These are phyloP conservation scores for Grallaria varia DNA, from an alignment of 2,113 vertebrate species.

Conservation along the genomic window DNA sequence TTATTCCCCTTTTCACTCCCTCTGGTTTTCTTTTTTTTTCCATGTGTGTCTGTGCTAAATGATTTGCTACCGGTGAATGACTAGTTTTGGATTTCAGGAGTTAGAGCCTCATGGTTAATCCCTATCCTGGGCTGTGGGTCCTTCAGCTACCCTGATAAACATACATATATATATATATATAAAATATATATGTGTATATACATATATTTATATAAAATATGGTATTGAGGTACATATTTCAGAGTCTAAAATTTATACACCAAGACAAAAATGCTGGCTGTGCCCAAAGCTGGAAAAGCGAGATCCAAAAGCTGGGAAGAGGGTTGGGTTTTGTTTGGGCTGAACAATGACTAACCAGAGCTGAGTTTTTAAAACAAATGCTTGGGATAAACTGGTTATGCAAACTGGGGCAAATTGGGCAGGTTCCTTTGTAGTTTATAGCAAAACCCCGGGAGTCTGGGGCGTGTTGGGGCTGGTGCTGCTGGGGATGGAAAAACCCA, in stretches of 20 bases:
- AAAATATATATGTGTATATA: not conserved
- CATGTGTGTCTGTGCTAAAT: not conserved
- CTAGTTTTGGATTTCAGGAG: not conserved
- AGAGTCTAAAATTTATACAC: not conserved
- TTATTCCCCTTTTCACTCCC: not conserved
- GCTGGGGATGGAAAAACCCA: slow-evolving; percentile 14
- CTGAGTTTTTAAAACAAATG: slow-evolving; percentile 34
- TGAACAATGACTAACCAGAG: slow-evolving; percentile 37
- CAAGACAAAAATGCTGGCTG: not conserved
- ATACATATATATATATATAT: not conserved
- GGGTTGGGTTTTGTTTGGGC: slow-evolving; percentile 41
- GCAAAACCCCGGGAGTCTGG: slow-evolving; percentile 1
- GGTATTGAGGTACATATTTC: not conserved
- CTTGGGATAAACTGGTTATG: slow-evolving; percentile 63
- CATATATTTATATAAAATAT: not conserved
- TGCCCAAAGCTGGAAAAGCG: slow-evolving; percentile 27
- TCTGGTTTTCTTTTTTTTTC: not conserved
- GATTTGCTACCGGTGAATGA: not conserved
- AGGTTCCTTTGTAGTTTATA: slow-evolving; percentile 57
- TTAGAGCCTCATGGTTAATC: not conserved
- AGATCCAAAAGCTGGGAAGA: slow-evolving; percentile 5
- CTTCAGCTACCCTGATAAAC: not conserved
- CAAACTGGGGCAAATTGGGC: slow-evolving; percentile 39
- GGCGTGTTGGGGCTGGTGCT: slow-evolving; percentile 20
- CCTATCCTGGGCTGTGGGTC: not conserved